A percentile compares a stretch with the other conserved stretches of the same genome.
Evolutionary conservation across 2,113 vertebrate species (phyloP).

Genomic region (Bagarius yarrelli): DNA sequence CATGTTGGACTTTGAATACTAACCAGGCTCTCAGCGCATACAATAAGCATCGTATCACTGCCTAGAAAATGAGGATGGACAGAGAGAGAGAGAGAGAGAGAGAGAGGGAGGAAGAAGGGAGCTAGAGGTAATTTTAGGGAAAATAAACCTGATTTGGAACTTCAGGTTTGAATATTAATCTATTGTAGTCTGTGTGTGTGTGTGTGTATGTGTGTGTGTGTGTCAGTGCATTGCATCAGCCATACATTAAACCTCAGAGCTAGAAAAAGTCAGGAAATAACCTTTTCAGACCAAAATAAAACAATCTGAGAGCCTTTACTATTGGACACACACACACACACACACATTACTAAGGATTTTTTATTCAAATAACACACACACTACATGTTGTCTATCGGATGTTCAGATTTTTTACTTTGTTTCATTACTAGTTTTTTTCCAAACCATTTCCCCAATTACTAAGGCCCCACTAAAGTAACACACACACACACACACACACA

Average conservation of each 20-base stretch:
- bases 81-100: conserved; percentile 28
- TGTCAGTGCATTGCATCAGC: conserved; percentile 52
- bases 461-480: neutral
- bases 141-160: conserved; percentile 43
- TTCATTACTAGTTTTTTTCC: neutral
- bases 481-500: conserved; percentile 21
- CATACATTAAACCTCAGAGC: conserved; percentile 37
- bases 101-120: neutral
- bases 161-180: conserved; percentile 40
- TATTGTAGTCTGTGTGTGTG: conserved; percentile 27
- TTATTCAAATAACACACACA: neutral
- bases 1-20: conserved; percentile 45
- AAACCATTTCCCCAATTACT: neutral
- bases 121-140: conserved; percentile 9
- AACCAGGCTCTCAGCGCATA: conserved; percentile 47
- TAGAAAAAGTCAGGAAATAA: conserved; percentile 8
- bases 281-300: conserved; percentile 10
- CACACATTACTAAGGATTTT: neutral
- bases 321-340: neutral
- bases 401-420: neutral
- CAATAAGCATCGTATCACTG: conserved; percentile 49
- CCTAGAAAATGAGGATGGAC: conserved; percentile 44
- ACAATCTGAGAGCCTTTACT: neutral
- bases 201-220: conserved; percentile 31
- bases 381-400: neutral